phyloP scores from a whole-genome alignment of 2,797 vertebrate species.

The Nyctibius grandis region DNA sequence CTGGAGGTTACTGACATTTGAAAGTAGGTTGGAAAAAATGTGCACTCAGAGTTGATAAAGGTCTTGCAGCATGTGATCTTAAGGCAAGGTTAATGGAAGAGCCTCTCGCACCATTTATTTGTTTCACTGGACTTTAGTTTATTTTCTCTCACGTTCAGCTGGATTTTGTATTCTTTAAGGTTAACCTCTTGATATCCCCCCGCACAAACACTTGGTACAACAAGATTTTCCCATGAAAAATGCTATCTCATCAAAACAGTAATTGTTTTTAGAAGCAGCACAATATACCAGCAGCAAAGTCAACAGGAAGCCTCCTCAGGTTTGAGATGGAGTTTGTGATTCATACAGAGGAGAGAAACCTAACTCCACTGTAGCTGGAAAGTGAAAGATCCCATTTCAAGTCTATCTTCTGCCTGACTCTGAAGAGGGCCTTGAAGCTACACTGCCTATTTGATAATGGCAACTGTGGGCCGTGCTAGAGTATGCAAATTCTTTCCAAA shows the following conservation, averaged over 20 bases:
- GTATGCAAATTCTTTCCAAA: background rate
- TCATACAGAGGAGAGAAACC: background rate
- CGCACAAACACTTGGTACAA: background rate
- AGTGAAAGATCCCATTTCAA: background rate
- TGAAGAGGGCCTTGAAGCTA: background rate
- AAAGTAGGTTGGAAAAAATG: background rate
- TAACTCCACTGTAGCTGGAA: background rate
- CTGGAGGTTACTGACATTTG: background rate
- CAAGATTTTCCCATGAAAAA: background rate
- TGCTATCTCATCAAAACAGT: background rate
- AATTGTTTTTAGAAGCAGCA: background rate
- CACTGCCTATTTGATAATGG: background rate
- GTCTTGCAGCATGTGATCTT: background rate
- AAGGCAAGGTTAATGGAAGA: background rate
- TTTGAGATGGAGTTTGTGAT: background rate
- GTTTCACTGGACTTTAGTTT: background rate
- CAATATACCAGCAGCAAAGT: background rate
- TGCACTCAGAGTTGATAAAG: background rate
- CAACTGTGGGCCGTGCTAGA: accelerated
- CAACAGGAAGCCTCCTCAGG: background rate
- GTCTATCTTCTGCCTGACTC: background rate
- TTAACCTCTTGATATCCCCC: background rate
- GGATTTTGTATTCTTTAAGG: background rate
- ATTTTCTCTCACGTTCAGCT: background rate
- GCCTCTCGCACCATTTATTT: background rate